Evolutionary conservation across 2,797 vertebrate genomes (phyloP), one percentile per base, ranked within the genome.

Genomic region (Crocodylus rhombifer): DNA sequence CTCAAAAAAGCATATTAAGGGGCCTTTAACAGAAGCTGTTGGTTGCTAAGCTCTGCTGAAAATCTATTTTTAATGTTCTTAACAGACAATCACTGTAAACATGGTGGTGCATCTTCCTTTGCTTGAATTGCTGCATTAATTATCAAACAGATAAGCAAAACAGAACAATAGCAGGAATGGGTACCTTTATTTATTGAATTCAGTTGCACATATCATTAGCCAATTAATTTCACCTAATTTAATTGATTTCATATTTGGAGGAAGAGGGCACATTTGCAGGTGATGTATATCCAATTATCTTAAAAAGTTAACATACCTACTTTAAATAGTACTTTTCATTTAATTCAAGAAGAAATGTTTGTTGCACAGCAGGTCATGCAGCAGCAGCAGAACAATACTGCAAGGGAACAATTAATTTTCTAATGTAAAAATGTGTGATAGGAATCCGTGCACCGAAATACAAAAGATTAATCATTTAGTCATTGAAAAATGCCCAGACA

Each of bases 381-480:
- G 87, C 60, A 87, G 60, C 23, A 84, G 63, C 16, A 91, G 91
- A 95, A 96, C 56, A 75, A 56, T 5, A 14, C 61, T 86, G 64
- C 75, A 87, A 80, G 90, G 57, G 33, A 95, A 87, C 77, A 94
- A 93, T 94, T 95, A 1, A 91, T 95, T 97, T 97, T 91, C 87
- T 84, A 95, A 73, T 71, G 80, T 92, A 95, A 93, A 96, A 88
- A 92, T 87, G 76, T 71, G 82, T 86, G 76, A 78, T 84, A 74
- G 80, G 64, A 95, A 94, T 84, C 77, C 62, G 87, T 85, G 75
- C 69, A 92, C 89, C 90, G 88, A 94, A 92, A 97, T 96, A 88
- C 58, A 90, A 96, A 90, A 94, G 86, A 97, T 88, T 94, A 95
- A 96, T 97, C 79, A 95, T 91, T 95, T 92, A 93, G 86, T 82